Percentiles rank a stretch among this genome's conserved stretches.
phyloP scores from a whole-genome alignment of 2,113 vertebrate species.

The Peromyscus polionotus region DNA sequence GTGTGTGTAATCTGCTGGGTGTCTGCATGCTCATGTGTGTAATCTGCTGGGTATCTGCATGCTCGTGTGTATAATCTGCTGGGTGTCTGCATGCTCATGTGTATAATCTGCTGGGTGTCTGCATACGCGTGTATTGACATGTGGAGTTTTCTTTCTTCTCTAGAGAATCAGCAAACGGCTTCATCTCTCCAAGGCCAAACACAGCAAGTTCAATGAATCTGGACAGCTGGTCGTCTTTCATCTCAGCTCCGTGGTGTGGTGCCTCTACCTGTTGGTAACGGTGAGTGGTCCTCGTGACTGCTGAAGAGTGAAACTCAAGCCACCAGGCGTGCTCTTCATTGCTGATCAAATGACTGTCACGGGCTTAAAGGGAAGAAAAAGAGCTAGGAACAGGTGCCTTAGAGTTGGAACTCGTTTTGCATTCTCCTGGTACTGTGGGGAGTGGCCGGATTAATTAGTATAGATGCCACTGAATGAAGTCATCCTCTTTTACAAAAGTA shows the following conservation, averaged over 20 bases:
- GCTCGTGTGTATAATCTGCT: too few species aligned
- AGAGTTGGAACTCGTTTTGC: not conserved
- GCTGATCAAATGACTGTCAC: not conserved
- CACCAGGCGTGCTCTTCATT: not conserved
- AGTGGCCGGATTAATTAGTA: not conserved
- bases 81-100: fast-evolving
- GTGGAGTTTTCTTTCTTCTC: slow-evolving; percentile 54
- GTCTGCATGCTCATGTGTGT: not conserved
- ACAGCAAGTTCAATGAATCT: slow-evolving; percentile 98
- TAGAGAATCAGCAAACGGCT: slow-evolving; percentile 99
- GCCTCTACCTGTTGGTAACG: slow-evolving; percentile 93
- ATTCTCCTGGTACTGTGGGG: not conserved
- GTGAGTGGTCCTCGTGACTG: slow-evolving; percentile 86
- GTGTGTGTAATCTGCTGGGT: not conserved
- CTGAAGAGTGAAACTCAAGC: not conserved
- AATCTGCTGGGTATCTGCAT: not conserved
- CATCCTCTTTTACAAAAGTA: not conserved
- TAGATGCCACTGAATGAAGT: not conserved
- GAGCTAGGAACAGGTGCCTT: not conserved
- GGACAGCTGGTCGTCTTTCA: slow-evolving; percentile 97
- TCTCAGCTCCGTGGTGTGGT: slow-evolving; percentile 95
- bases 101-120: not conserved
- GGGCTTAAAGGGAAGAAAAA: not conserved
- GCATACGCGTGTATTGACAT: not conserved
- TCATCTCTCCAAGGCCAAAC: slow-evolving; percentile 98